Evolutionary conservation across 30 jellyfish, hydroid and myxozoan species (phyloP), one percentile per base, ranked within the genome.

Genomic region (Chironex yamaguchii): DNA sequence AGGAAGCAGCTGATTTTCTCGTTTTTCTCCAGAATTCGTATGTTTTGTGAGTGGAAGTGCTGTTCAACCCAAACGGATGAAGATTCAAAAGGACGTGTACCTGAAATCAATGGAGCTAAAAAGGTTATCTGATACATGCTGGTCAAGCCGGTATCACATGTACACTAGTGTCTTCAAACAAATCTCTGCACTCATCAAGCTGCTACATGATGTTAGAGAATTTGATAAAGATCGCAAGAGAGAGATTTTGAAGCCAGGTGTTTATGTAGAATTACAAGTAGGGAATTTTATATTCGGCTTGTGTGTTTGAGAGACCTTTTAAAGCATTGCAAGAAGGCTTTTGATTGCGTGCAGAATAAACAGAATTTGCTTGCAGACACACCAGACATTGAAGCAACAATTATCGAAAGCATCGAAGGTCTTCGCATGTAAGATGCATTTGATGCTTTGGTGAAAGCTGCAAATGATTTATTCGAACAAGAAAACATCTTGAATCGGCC

Each of bases 91-190:
- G n/a, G n/a, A n/a, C n/a, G n/a, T n/a, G n/a, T n/a, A n/a, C n/a
- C n/a, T n/a, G n/a, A n/a, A n/a, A n/a, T n/a, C n/a, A n/a, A n/a
- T n/a, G n/a, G n/a, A n/a, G n/a, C n/a, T n/a, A 79, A 0, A 34
- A 23, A 27, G 87, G 52, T 24, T n/a, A n/a, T 82, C 93, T 49
- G 79, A 82, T 51, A 82, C 93, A n/a, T 34, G 93, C 25, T 82
- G 78, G 93, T 67, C 87, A 1, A 67, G 93, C 80, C 88, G 70
- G 53, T 86, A n/a, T n/a, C n/a, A n/a, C n/a, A n/a, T n/a, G n/a
- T n/a, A n/a, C n/a, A n/a, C n/a, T n/a, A n/a, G n/a, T n/a, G n/a
- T n/a, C n/a, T n/a, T n/a, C n/a, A n/a, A n/a, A n/a, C n/a, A n/a
- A n/a, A n/a, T n/a, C n/a, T n/a, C n/a, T n/a, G n/a, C n/a, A n/a